A percentile compares a stretch with the other conserved stretches of the same genome.
These are phyloP conservation scores for Neomonachus schauinslandi DNA, from an alignment of 2,113 vertebrate species.

Conservation along the genomic window DNA sequence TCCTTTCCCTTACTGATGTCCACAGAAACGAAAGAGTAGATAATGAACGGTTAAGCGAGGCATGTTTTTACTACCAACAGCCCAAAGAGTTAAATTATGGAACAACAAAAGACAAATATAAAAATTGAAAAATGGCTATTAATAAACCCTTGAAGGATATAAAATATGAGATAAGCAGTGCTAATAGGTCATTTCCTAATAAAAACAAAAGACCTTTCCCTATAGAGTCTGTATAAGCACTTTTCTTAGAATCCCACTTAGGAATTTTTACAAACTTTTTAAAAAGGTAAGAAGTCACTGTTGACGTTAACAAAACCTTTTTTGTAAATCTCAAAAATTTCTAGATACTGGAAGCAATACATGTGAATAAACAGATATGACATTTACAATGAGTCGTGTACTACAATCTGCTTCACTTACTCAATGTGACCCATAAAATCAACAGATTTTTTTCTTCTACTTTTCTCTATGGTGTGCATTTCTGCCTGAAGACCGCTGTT, in stretches of 20 bases:
- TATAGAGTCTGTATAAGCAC: background rate
- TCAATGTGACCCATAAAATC: background rate
- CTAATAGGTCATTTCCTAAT: background rate
- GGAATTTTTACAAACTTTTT: background rate
- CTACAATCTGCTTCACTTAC: background rate
- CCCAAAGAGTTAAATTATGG: background rate
- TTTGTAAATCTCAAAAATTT: background rate
- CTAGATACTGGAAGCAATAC: background rate
- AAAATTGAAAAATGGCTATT: slow-evolving; percentile 12
- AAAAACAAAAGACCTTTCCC: background rate
- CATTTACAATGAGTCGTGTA: background rate
- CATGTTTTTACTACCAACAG: background rate
- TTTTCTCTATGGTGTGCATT: background rate
- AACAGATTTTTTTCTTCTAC: background rate
- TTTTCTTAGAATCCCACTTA: background rate
- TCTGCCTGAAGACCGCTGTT: background rate
- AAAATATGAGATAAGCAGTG: background rate
- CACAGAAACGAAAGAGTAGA: background rate
- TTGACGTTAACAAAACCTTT: background rate
- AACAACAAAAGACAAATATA: background rate
- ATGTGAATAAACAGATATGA: background rate
- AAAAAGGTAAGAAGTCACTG: background rate
- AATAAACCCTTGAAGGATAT: background rate
- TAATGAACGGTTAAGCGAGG: background rate
- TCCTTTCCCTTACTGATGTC: background rate